Evolutionary conservation across 2,113 vertebrate genomes (phyloP).

Genomic region (Marmota monax): DNA sequence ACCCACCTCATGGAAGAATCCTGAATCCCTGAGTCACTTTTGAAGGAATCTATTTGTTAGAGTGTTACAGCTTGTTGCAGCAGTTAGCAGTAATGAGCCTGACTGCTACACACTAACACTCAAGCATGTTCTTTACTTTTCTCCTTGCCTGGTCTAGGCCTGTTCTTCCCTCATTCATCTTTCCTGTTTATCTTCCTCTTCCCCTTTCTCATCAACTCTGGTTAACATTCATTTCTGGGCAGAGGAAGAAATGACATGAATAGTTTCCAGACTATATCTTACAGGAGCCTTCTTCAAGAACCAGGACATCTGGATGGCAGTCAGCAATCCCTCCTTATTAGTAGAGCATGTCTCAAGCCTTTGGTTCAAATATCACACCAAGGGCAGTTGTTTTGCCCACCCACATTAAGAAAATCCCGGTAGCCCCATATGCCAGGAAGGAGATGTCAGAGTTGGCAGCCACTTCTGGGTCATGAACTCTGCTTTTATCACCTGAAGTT

Average conservation of each 20-base stretch:
- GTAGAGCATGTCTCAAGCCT: constrained; percentile 30
- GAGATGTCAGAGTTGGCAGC: constrained; percentile 75
- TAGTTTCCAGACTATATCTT: not conserved
- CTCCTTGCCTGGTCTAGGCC: not conserved
- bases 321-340: not conserved
- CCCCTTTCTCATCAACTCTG: not conserved
- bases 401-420: not conserved
- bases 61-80: not conserved
- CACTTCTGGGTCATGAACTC: constrained; percentile 62
- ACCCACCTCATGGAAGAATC: not conserved
- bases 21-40: not conserved
- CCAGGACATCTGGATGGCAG: not conserved
- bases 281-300: not conserved
- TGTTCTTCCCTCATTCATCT: not conserved
- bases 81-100: not conserved
- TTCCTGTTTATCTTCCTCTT: not conserved
- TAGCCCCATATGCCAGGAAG: constrained; percentile 7
- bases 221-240: not conserved
- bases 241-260: not conserved
- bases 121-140: not conserved
- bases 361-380: constrained; percentile 51
- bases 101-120: not conserved
- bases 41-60: not conserved
- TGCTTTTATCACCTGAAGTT: constrained; percentile 43
- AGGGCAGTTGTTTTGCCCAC: not conserved